These are phyloP conservation scores for Zaprionus ornatus DNA, from an alignment of 1,140 invertebrate species.

Conservation along the genomic window DNA sequence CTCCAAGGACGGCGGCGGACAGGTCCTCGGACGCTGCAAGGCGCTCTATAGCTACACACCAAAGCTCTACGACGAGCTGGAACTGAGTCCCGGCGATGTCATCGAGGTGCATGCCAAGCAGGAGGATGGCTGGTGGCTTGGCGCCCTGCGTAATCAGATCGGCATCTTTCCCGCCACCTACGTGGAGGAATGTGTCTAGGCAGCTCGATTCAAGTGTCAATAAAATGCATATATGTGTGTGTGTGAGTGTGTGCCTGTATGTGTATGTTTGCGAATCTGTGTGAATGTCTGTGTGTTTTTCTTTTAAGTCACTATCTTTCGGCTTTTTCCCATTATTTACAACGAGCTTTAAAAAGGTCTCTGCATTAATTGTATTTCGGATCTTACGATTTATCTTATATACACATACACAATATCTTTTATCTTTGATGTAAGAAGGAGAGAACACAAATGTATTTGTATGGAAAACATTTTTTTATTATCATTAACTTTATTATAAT, in stretches of 20 bases:
- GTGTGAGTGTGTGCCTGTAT: slow-evolving; percentile 9
- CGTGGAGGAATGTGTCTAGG: slow-evolving; percentile 88
- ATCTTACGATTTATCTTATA: slow-evolving; percentile 3
- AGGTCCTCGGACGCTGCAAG: slow-evolving; percentile 86
- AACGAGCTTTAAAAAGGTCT: slow-evolving; percentile 41
- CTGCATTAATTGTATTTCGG: slow-evolving; percentile 29
- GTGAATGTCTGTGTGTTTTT: slow-evolving; percentile 28
- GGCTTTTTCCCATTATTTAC: slow-evolving; percentile 41
- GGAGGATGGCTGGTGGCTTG: slow-evolving; percentile 97
- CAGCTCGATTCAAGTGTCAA: slow-evolving; percentile 26
- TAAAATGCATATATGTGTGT: slow-evolving; percentile 5
- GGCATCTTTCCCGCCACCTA: slow-evolving; percentile 97
- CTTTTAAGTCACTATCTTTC: slow-evolving; percentile 39
- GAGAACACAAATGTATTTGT: slow-evolving; percentile 10
- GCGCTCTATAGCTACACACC: slow-evolving; percentile 95
- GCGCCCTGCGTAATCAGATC: slow-evolving; percentile 92
- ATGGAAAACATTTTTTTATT: slow-evolving; percentile 28
- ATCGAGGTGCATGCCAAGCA: slow-evolving; percentile 95
- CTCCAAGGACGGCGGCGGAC: slow-evolving; percentile 22
- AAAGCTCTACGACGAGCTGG: slow-evolving; percentile 94
- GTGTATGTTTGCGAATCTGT: slow-evolving; percentile 12
- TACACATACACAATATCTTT: background rate
- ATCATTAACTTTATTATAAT: slow-evolving; percentile 14
- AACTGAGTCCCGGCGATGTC: slow-evolving; percentile 92
- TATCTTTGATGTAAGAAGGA: background rate